Percentiles rank a stretch among this genome's conserved stretches.
Conservation (phyloP, 2,113 vertebrate species). For the Melanotaenia duboulayi region DNA sequence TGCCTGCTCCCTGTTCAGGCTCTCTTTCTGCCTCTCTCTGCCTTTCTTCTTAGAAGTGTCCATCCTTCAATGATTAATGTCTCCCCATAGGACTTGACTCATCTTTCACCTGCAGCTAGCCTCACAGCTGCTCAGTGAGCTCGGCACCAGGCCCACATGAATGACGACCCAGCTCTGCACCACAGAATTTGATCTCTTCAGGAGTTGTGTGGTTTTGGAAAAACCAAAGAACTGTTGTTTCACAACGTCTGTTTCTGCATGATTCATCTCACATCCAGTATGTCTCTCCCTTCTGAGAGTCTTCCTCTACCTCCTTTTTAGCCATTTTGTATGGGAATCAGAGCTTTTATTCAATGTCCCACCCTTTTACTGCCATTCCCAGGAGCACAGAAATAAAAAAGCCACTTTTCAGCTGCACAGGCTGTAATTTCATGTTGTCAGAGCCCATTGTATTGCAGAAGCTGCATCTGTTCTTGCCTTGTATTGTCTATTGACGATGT, state of each 20-base stretch:
- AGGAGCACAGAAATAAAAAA: constrained; percentile 59
- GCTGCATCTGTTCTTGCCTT: constrained; percentile 67
- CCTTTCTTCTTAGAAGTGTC: constrained; percentile 67
- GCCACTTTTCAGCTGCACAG: constrained; percentile 64
- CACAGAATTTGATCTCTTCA: constrained; percentile 31
- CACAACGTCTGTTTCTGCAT: constrained; percentile 30
- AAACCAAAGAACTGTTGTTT: constrained; percentile 36
- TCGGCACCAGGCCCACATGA: constrained; percentile 42
- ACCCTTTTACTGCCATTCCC: constrained; percentile 56
- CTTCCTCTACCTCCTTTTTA: constrained; percentile 33
- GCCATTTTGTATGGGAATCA: constrained; percentile 49
- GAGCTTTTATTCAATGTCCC: constrained; percentile 57
- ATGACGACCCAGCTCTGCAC: constrained; percentile 41
- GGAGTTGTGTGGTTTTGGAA: constrained; percentile 42
- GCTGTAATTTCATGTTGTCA: constrained; percentile 76
- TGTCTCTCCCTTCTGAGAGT: constrained; percentile 20
- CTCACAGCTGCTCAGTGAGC: constrained; percentile 70
- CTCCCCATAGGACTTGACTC: constrained; percentile 63
- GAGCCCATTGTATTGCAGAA: constrained; percentile 67
- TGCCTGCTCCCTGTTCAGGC: constrained; percentile 44
- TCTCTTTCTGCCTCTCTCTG: constrained; percentile 47
- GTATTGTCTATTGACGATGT: constrained; percentile 65
- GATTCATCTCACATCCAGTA: constrained; percentile 45
- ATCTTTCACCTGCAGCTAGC: constrained; percentile 77
- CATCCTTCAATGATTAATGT: constrained; percentile 71